Conservation (phyloP, 2,113 vertebrate species). For the Dascyllus trimaculatus region DNA sequence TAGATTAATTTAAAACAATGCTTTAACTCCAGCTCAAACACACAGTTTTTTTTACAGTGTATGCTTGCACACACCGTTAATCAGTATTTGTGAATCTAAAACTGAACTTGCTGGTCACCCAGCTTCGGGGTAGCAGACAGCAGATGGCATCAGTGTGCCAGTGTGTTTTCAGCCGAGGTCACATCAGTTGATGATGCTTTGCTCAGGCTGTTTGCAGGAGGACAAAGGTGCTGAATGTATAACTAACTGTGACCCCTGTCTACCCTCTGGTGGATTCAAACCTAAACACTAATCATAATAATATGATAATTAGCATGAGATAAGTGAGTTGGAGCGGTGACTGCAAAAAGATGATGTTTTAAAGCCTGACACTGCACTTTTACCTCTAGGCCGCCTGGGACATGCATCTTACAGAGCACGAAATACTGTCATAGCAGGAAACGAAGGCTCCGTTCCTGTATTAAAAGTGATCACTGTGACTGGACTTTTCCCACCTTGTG, state of each 20-base stretch:
- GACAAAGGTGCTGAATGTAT: slow-evolving; percentile 7
- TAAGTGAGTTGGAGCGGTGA: neutral
- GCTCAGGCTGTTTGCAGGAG: slow-evolving; percentile 14
- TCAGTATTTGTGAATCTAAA: neutral
- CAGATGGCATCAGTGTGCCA: slow-evolving; percentile 76
- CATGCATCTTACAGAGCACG: neutral
- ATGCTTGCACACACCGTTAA: neutral
- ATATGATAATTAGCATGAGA: slow-evolving; percentile 9
- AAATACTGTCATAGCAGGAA: neutral
- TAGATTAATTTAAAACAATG: too few relatives aligned
- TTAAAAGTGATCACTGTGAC: neutral
- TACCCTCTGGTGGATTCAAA: slow-evolving; percentile 54
- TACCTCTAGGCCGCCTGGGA: neutral
- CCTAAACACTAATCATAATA: slow-evolving; percentile 30
- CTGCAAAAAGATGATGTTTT: neutral
- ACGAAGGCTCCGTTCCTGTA: neutral
- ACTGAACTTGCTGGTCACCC: neutral
- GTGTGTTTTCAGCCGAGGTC: slow-evolving; percentile 21
- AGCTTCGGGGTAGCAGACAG: slow-evolving; percentile 40
- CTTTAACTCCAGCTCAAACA: too few relatives aligned
- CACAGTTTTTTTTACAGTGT: too few relatives aligned
- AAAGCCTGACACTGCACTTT: neutral
- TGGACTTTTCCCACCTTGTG: slow-evolving; percentile 4
- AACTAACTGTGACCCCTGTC: slow-evolving; percentile 39
- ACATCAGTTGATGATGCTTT: neutral